Evolutionary conservation across 1,140 invertebrate species (phyloP).

Genomic region (Oscheius sp.): DNA sequence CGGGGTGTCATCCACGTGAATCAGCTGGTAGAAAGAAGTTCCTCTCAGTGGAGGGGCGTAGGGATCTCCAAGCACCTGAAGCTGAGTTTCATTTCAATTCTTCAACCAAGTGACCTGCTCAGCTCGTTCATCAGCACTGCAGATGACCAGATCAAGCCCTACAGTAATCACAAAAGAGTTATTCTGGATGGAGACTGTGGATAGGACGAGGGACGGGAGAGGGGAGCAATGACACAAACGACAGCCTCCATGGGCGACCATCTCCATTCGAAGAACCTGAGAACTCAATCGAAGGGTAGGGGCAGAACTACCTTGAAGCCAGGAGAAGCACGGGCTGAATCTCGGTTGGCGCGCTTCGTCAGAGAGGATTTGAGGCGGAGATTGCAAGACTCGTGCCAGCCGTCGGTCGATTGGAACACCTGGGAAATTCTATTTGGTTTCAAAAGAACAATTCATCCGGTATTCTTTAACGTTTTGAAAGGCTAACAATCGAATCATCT

Average conservation of each 20-base stretch:
- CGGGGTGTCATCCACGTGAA: slow-evolving; percentile 18
- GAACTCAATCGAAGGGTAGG: background rate
- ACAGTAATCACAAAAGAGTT: slow-evolving; percentile 26
- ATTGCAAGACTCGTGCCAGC: background rate
- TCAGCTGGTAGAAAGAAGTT: slow-evolving; percentile 28
- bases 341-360: slow-evolving; percentile 30
- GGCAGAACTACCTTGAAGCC: slow-evolving; percentile 25
- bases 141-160: slow-evolving; percentile 6
- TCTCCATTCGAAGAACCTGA: slow-evolving; percentile 19
- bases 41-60: slow-evolving; percentile 9
- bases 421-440: too few species aligned
- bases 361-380: slow-evolving; percentile 29
- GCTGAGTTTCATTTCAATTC: background rate
- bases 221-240: slow-evolving; percentile 22
- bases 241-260: slow-evolving; percentile 3
- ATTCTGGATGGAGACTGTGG: slow-evolving; percentile 26
- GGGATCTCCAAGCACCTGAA: slow-evolving; percentile 7
- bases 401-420: background rate
- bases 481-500: background rate
- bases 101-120: background rate
- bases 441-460: too few species aligned
- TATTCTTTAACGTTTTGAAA: background rate
- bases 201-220: slow-evolving; percentile 13
- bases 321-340: slow-evolving; percentile 17
- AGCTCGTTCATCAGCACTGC: slow-evolving; percentile 31